phyloP scores from a whole-genome alignment of 2,888 invertebrate species.

The Eudemis profundana region DNA sequence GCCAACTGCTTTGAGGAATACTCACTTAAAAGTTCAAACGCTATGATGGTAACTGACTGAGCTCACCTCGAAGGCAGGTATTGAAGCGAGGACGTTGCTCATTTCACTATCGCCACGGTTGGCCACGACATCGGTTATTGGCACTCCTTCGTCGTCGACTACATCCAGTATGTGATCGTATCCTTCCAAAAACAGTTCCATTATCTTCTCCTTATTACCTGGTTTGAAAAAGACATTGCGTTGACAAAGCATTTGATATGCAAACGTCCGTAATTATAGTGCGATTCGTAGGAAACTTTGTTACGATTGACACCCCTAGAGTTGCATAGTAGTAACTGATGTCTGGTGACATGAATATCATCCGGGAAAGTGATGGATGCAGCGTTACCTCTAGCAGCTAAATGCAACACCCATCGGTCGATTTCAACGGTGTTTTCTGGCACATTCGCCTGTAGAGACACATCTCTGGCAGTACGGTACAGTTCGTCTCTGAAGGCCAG shows the following conservation, averaged over 20 bases:
- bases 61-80: conserved; percentile 90
- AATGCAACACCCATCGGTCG: conserved; percentile 91
- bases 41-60: neutral
- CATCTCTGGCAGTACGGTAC: conserved; percentile 95
- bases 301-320: no score
- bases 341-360: no score
- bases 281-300: no score
- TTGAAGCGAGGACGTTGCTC: conserved; percentile 88
- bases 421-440: conserved; percentile 92
- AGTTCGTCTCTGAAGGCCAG: conserved; percentile 93
- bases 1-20: no score
- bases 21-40: no score
- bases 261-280: no score
- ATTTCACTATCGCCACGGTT: conserved; percentile 89
- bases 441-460: conserved; percentile 91
- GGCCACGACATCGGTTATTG: conserved; percentile 89
- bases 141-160: conserved; percentile 88
- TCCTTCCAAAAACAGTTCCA: conserved; percentile 90
- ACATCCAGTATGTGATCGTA: conserved; percentile 95
- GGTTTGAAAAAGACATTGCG: conserved; percentile 43
- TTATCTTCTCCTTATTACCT: conserved; percentile 78
- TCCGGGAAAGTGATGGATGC: no score
- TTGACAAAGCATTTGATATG: no score
- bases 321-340: no score
- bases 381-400: conserved; percentile 89